Conservation (phyloP, 2,113 vertebrate genomes). For the Cyprinodon tularosa region DNA sequence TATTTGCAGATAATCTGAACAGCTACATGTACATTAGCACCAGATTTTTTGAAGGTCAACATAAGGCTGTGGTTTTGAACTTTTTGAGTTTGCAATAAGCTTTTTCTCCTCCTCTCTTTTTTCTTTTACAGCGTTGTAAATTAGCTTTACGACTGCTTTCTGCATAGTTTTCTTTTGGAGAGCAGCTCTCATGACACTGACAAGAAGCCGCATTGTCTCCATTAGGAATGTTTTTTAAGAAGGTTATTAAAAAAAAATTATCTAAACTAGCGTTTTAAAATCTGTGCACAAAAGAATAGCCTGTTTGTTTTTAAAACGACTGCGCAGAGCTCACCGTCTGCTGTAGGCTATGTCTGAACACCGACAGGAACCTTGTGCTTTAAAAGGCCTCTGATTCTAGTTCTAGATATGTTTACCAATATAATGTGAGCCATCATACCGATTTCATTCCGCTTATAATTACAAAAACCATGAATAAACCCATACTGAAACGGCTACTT, state of each 20-base stretch:
- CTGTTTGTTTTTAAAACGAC: no score
- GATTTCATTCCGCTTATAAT: background rate
- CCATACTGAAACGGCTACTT: background rate
- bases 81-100: no score
- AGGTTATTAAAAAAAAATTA: no score
- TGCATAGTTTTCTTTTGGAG: background rate
- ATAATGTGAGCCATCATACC: background rate
- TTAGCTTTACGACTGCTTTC: background rate
- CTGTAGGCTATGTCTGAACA: no score
- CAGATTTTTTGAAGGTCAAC: background rate
- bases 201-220: background rate
- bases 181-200: background rate
- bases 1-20: no score
- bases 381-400: no score
- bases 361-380: no score
- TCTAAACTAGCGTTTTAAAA: background rate
- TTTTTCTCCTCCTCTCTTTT: no score
- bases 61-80: background rate
- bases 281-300: no score
- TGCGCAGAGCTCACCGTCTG: no score
- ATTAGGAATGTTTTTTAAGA: background rate
- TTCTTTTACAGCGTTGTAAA: background rate
- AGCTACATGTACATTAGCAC: no score
- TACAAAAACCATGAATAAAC: conserved; percentile 12
- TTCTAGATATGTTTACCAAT: background rate